These are phyloP conservation scores for Dasysyrphus albostriatus DNA, from an alignment of 2,888 invertebrate genomes.

Conservation along the genomic window DNA sequence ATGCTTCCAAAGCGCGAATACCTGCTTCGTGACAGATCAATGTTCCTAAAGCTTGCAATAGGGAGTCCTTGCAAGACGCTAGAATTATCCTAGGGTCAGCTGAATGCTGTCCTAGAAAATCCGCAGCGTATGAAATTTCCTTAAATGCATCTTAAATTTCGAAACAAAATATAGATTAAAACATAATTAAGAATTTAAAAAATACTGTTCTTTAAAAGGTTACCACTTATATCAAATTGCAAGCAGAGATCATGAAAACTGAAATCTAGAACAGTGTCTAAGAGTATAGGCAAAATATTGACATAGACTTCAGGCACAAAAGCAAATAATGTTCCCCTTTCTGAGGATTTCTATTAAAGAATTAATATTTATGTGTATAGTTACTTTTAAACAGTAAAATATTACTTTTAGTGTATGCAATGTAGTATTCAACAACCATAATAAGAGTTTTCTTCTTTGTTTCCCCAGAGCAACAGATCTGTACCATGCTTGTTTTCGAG, in stretches of 20 bases:
- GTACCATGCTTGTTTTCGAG: conserved; percentile 88
- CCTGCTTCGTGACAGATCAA: conserved; percentile 90
- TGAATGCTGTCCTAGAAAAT: conserved; percentile 90
- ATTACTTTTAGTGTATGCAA: conserved; percentile 83
- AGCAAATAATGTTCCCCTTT: conserved; percentile 86
- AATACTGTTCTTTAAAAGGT: not conserved
- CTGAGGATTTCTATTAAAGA: conserved; percentile 85
- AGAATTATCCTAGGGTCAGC: conserved; percentile 90
- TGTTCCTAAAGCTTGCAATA: conserved; percentile 91
- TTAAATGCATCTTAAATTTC: conserved; percentile 85
- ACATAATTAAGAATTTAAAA: not conserved
- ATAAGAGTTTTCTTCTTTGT: conserved; percentile 85
- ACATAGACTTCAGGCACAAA: conserved; percentile 89
- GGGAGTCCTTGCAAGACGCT: conserved; percentile 90
- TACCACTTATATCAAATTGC: conserved; percentile 81
- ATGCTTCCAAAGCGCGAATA: conserved; percentile 88
- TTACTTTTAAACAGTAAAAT: not conserved
- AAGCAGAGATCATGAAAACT: conserved; percentile 82
- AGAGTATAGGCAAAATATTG: conserved; percentile 84
- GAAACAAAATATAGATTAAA: not conserved
- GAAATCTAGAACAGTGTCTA: conserved; percentile 83
- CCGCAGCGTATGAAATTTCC: conserved; percentile 87
- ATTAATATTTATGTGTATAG: not conserved
- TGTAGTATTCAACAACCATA: conserved; percentile 85
- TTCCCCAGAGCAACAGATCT: conserved; percentile 86